Percentiles rank a stretch among this genome's conserved stretches.
phyloP scores from a whole-genome alignment of 2,113 vertebrate genomes.

The Hippocampus zosterae region DNA sequence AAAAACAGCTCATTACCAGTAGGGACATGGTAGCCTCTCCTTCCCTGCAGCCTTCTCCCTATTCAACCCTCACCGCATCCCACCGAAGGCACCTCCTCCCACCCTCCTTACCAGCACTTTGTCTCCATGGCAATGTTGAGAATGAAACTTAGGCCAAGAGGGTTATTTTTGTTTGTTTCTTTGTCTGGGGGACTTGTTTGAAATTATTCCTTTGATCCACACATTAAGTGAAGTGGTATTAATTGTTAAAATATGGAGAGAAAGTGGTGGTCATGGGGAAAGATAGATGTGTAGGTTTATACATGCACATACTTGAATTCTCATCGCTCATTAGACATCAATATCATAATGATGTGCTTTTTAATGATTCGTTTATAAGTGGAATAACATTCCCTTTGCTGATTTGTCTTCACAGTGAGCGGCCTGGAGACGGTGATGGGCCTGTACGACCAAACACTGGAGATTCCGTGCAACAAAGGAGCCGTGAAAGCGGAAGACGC shows the following conservation, averaged over 20 bases:
- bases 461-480: slow-evolving; percentile 79
- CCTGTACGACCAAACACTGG: slow-evolving; percentile 81
- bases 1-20: slow-evolving; percentile 47
- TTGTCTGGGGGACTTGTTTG: slow-evolving; percentile 16
- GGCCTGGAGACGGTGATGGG: slow-evolving; percentile 75
- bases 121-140: slow-evolving; percentile 60
- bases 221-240: neutral
- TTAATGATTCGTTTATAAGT: neutral
- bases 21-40: slow-evolving; percentile 34
- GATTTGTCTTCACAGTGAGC: slow-evolving; percentile 70
- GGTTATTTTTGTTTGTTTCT: neutral
- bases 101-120: slow-evolving; percentile 41
- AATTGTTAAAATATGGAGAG: neutral
- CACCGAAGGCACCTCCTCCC: slow-evolving; percentile 40
- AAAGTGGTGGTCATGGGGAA: neutral
- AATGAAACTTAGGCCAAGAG: slow-evolving; percentile 39
- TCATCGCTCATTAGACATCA: neutral
- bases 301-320: neutral
- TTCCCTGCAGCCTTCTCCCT: slow-evolving; percentile 38
- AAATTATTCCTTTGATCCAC: slow-evolving; percentile 10
- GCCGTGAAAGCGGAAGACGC: slow-evolving; percentile 51
- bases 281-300: neutral
- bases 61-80: slow-evolving; percentile 32
- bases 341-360: too few relatives aligned
- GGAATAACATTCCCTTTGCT: slow-evolving; percentile 9